These are phyloP conservation scores for Falco concolor DNA, from an alignment of 2,797 vertebrate genomes.

Conservation along the genomic window DNA sequence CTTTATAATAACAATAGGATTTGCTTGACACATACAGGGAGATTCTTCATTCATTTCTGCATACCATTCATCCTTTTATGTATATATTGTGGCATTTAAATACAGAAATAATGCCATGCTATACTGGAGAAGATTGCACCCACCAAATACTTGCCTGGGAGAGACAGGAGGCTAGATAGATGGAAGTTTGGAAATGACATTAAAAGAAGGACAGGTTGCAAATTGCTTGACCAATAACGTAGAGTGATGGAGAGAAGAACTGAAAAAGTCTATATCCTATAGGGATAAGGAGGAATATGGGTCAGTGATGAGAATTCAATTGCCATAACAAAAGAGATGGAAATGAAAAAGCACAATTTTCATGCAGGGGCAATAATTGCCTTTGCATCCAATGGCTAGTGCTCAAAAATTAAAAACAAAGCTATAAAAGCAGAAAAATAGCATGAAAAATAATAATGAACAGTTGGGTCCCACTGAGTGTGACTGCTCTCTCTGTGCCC, in stretches of 20 bases:
- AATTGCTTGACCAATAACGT: constrained; percentile 23
- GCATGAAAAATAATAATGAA: background rate
- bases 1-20: background rate
- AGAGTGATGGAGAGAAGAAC: background rate
- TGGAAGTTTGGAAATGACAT: background rate
- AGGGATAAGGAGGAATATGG: constrained; percentile 6
- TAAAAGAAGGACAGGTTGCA: background rate
- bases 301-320: constrained; percentile 34
- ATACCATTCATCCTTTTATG: background rate
- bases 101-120: background rate
- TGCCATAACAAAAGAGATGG: constrained; percentile 30
- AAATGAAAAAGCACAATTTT: constrained; percentile 29
- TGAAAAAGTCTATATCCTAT: background rate
- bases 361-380: background rate
- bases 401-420: constrained; percentile 11
- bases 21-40: background rate
- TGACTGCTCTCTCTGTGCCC: background rate
- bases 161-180: background rate
- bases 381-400: background rate
- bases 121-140: background rate
- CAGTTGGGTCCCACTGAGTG: background rate
- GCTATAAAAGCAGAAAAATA: constrained; percentile 3
- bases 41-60: background rate
- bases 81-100: background rate
- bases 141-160: background rate